Evolutionary conservation across 2,113 vertebrate species (phyloP), one percentile per base, ranked within the genome.

Genomic region (Engraulis encrasicolus): DNA sequence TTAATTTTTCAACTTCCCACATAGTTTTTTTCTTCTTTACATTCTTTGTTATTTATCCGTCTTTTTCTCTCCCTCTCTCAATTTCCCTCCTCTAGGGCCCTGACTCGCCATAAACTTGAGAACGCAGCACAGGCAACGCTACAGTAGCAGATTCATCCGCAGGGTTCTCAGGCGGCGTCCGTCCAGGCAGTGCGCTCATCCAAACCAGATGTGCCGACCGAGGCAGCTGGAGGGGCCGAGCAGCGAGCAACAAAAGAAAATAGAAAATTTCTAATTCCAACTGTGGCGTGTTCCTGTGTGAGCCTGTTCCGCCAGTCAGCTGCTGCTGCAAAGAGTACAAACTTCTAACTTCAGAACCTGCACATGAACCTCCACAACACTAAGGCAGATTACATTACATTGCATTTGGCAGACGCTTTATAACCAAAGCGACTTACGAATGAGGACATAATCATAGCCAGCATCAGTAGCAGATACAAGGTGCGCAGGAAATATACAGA

Each of bases 161-260:
- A 34, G n/a, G n/a, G 40, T 54, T 81, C 36, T 23, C 45, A 36
- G 12, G 74, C 82, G n/a, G n/a, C n/a, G n/a, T n/a, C n/a, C n/a
- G 27, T 79, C 50, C 27, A 50, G 50, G 58, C 38, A 34, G 31
- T 48, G 14, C 50, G n/a, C 1, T 49, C 37, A 88, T 88, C 54
- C 50, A 81, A 84, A 83, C 45, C 87, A 88, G 84, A 88, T 86
- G 82, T 82, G 45, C 34, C 36, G 40, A 45, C 34, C 36, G 40
- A 45, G 58, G 27, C 23, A 11, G 54, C 11, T 17, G 48, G 79
- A 50, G 48, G 31, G 15, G 27, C 23, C 23, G 2, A n/a, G n/a
- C n/a, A n/a, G n/a, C 40, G 12, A 34, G 66, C 66, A 36, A 15
- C 31, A 74, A 12, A 15, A 74, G 52, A 20, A 20, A 54, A 54